Evolutionary conservation across 2,797 vertebrate species (phyloP).

Genomic region (Dermochelys coriacea): DNA sequence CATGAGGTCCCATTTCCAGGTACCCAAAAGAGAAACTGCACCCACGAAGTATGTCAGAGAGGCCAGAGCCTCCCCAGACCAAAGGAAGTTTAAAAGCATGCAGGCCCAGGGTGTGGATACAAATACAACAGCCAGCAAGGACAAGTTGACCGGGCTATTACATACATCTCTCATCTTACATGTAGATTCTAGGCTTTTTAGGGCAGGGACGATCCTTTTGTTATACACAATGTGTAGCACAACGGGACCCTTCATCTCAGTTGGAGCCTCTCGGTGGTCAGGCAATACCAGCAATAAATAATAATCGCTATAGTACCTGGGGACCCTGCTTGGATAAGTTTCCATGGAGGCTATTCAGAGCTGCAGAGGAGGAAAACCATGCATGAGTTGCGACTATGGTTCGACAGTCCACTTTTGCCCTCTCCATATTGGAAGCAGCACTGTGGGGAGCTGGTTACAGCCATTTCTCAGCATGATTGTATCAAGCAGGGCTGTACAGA

Average conservation of each 20-base stretch:
- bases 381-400: neutral
- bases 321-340: neutral
- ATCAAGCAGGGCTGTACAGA: neutral
- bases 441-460: neutral
- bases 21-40: neutral
- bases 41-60: neutral
- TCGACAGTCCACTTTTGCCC: neutral
- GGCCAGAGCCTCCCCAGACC: neutral
- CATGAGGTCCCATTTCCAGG: neutral
- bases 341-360: neutral
- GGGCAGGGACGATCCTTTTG: neutral
- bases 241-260: neutral
- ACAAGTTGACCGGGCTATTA: neutral
- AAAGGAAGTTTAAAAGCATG: neutral
- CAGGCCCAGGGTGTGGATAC: neutral
- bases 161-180: neutral
- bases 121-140: neutral
- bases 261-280: neutral
- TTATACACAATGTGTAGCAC: neutral
- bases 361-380: too few species aligned
- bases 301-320: neutral
- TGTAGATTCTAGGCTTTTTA: neutral
- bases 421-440: neutral
- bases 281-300: neutral
- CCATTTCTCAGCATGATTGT: slow-evolving; percentile 3